Evolutionary conservation across 2,888 invertebrate genomes (phyloP).

Genomic region (Stegana nigrithorax): DNA sequence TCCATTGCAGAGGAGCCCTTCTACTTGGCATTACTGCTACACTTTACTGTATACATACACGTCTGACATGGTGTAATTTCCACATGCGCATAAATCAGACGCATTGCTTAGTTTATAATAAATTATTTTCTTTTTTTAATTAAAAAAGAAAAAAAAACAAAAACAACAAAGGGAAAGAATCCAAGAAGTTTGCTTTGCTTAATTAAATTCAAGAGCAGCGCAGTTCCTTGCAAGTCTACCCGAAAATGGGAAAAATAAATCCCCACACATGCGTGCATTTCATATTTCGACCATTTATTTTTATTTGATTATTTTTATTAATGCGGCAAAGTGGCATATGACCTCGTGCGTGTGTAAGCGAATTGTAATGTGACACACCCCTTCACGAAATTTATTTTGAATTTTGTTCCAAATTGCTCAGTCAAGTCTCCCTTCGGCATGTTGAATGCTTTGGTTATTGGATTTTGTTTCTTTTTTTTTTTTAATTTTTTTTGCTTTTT

Average conservation of each 20-base stretch:
- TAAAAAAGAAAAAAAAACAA: no score
- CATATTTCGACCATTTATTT: no score
- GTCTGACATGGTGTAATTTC: no score
- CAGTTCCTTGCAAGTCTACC: background rate
- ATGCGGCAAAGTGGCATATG: conserved; percentile 7
- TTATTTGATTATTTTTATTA: conserved; percentile 5
- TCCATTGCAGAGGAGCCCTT: no score
- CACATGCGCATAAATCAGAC: conserved; percentile 3
- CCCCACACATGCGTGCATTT: background rate
- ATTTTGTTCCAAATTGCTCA: background rate
- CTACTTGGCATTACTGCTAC: no score
- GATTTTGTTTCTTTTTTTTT: background rate
- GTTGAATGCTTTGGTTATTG: background rate
- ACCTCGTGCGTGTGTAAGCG: background rate
- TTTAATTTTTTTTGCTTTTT: no score
- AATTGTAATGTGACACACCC: conserved; percentile 6
- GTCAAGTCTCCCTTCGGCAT: background rate
- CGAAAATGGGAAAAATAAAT: background rate
- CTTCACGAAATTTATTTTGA: background rate
- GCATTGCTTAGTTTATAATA: background rate
- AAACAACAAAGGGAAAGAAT: background rate
- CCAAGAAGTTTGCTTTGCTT: background rate
- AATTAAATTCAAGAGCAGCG: background rate
- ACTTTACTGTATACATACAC: no score
- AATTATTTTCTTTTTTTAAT: no score